A percentile compares a stretch with the other conserved stretches of the same genome.
Conservation (phyloP, 2,797 vertebrate species). For the Lutjanus argentimaculatus region DNA sequence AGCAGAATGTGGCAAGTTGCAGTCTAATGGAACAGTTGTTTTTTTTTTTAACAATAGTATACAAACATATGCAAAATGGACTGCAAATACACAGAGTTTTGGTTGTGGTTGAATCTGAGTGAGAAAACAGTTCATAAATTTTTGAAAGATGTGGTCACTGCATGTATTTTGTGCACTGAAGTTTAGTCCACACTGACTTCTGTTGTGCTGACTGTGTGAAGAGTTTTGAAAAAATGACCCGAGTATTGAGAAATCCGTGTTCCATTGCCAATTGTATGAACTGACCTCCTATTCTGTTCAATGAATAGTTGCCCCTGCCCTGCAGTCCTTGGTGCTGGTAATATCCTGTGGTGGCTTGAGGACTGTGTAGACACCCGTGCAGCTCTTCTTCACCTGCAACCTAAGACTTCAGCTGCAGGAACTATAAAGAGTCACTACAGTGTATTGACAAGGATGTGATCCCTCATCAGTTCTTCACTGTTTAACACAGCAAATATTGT, state of each 20-base stretch:
- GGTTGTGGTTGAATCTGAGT: too few species aligned
- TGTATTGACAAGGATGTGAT: background rate
- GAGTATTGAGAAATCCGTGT: background rate
- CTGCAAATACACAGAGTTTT: too few species aligned
- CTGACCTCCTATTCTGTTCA: background rate
- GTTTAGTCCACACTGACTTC: background rate
- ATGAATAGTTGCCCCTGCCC: background rate
- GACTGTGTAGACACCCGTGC: background rate
- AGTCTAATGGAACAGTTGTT: too few species aligned
- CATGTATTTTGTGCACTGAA: too few species aligned
- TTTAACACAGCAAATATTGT: background rate
- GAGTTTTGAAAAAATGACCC: background rate
- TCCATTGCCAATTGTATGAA: background rate
- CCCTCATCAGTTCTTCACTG: background rate
- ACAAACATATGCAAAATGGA: too few species aligned
- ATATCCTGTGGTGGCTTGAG: background rate
- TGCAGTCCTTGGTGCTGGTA: background rate
- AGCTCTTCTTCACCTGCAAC: constrained; percentile 10
- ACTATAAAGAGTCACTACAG: background rate
- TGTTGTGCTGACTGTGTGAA: background rate
- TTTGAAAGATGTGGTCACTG: too few species aligned
- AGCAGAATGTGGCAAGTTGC: too few species aligned
- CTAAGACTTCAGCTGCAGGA: background rate
- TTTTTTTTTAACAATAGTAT: too few species aligned
- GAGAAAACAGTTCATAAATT: too few species aligned